These are phyloP conservation scores for Tympanuchus pallidicinctus DNA, from an alignment of 2,113 vertebrate genomes.

Conservation along the genomic window DNA sequence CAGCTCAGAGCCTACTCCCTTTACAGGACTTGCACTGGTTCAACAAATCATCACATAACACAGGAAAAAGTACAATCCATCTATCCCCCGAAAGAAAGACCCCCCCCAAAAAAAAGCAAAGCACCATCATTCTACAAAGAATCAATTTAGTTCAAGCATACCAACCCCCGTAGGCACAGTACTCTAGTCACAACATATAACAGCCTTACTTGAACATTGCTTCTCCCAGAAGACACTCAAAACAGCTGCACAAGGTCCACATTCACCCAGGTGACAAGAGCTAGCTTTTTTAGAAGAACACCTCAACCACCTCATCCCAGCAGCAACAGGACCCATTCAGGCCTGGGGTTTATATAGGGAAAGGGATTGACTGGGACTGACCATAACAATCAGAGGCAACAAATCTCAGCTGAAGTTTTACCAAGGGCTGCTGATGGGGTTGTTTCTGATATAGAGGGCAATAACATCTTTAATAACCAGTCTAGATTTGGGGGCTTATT, in stretches of 20 bases:
- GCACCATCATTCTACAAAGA: background rate
- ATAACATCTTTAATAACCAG: background rate
- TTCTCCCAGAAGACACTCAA: background rate
- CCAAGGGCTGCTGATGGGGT: background rate
- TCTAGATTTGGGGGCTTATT: background rate
- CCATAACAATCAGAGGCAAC: background rate
- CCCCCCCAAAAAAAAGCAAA: background rate
- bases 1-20: background rate
- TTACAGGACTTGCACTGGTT: background rate
- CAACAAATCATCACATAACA: background rate
- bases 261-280: background rate
- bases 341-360: too few species aligned
- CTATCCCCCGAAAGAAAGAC: background rate
- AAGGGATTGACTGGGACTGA: background rate
- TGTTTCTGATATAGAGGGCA: background rate
- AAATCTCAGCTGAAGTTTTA: background rate
- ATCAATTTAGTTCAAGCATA: background rate
- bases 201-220: background rate
- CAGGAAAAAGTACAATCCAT: background rate
- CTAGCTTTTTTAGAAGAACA: accelerated
- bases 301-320: accelerated
- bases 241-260: background rate
- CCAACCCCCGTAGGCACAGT: background rate
- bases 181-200: background rate
- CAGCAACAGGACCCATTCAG: accelerated